Evolutionary conservation across 2,888 invertebrate genomes (phyloP).

Genomic region (Amorpha juglandis): DNA sequence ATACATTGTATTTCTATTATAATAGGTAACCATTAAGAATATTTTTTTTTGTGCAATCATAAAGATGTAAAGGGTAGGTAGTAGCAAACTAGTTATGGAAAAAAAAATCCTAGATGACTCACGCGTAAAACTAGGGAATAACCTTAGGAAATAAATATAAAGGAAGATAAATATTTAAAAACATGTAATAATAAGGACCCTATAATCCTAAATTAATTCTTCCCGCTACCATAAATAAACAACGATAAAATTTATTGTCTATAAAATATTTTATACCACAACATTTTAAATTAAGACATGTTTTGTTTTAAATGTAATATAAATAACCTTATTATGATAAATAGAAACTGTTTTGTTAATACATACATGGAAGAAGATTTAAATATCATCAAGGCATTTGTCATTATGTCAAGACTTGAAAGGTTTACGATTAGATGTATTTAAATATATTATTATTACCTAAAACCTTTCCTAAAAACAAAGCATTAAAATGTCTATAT

Average conservation of each 20-base stretch:
- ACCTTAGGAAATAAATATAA: too few relatives aligned
- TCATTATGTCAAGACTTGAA: constrained; percentile 14
- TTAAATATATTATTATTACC: constrained; percentile 1
- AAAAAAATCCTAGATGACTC: too few relatives aligned
- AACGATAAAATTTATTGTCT: constrained; percentile 1
- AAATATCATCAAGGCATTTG: background rate
- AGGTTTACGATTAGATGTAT: background rate
- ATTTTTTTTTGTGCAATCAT: too few relatives aligned
- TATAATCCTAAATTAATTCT: background rate
- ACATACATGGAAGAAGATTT: background rate
- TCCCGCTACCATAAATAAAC: background rate
- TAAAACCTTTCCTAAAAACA: too few relatives aligned
- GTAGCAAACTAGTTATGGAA: too few relatives aligned
- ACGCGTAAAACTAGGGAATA: too few relatives aligned
- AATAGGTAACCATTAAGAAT: too few relatives aligned
- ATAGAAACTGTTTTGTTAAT: background rate
- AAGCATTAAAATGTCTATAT: constrained; percentile 26
- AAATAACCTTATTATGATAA: background rate
- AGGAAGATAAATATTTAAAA: background rate
- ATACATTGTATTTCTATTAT: too few relatives aligned
- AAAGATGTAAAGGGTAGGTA: too few relatives aligned
- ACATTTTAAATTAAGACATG: background rate
- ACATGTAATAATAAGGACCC: too few relatives aligned
- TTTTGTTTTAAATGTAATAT: background rate
- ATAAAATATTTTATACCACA: background rate